Percentiles rank a stretch among this genome's conserved stretches.
phyloP scores from a whole-genome alignment of 2,888 invertebrate species.

The Monoplex corrugatus region DNA sequence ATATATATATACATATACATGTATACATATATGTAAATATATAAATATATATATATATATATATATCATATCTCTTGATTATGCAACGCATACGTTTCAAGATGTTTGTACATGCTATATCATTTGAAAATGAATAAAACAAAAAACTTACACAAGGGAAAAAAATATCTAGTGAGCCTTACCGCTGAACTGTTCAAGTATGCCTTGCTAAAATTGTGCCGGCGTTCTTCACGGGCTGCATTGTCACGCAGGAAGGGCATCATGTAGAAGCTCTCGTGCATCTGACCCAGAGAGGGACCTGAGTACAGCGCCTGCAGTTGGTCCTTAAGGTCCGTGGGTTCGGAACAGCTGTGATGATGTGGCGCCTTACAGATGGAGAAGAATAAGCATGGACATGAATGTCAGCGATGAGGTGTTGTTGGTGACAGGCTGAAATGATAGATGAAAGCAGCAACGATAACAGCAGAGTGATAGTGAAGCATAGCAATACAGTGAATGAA shows the following conservation, averaged over 20 bases:
- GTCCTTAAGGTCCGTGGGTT: not conserved
- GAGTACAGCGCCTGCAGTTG: not conserved
- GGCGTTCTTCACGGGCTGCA: not conserved
- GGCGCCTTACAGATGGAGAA: no score
- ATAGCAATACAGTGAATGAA: no score
- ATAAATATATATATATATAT: no score
- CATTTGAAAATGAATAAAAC: not conserved
- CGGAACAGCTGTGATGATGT: not conserved
- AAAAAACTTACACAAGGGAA: not conserved
- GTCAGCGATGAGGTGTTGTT: not conserved
- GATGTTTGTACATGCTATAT: no score
- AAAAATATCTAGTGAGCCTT: not conserved
- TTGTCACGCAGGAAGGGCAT: not conserved
- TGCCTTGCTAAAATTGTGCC: not conserved
- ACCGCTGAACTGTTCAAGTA: not conserved
- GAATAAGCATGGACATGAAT: no score
- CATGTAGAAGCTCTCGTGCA: constrained; percentile 27
- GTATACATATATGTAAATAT: no score
- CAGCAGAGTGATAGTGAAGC: no score
- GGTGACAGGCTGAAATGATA: no score
- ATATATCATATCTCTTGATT: not conserved
- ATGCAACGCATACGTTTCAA: not conserved
- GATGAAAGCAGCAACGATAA: no score
- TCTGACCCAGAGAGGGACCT: not conserved
- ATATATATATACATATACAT: no score